A percentile compares a stretch with the other conserved stretches of the same genome.
Conservation (phyloP, 2,888 invertebrate species). For the Chaitophorus viminalis region DNA sequence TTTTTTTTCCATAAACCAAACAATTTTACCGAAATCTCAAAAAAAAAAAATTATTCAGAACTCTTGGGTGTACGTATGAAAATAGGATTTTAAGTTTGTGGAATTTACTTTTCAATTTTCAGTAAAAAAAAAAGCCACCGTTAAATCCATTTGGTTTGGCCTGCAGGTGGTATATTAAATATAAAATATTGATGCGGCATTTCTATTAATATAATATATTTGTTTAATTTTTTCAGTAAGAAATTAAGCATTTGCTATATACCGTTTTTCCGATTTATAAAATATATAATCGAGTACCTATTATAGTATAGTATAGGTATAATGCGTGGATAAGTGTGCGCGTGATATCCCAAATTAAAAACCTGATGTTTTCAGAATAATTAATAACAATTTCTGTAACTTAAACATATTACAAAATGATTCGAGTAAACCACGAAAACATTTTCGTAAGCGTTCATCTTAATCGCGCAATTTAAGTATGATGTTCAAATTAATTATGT, state of each 20-base stretch:
- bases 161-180: background rate
- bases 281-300: background rate
- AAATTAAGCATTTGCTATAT: background rate
- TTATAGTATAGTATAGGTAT: background rate
- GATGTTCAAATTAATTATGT: constrained; percentile 33
- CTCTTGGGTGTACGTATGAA: too few relatives aligned
- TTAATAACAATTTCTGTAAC: constrained; percentile 24
- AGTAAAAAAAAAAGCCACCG: background rate
- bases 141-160: background rate
- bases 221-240: background rate
- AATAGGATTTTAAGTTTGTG: background rate
- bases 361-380: constrained; percentile 10
- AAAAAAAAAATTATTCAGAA: too few relatives aligned
- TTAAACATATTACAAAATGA: constrained; percentile 14
- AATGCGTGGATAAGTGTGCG: too few relatives aligned
- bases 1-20: too few relatives aligned
- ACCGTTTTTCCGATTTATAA: background rate
- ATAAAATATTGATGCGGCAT: background rate
- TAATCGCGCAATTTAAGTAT: background rate
- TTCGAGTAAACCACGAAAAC: background rate
- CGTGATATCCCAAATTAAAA: background rate
- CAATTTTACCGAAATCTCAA: too few relatives aligned
- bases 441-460: constrained; percentile 1
- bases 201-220: background rate
- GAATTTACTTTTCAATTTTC: background rate